Evolutionary conservation across 1,140 invertebrate species (phyloP), one percentile per base, ranked within the genome.

Genomic region (Lepidurus couesii): DNA sequence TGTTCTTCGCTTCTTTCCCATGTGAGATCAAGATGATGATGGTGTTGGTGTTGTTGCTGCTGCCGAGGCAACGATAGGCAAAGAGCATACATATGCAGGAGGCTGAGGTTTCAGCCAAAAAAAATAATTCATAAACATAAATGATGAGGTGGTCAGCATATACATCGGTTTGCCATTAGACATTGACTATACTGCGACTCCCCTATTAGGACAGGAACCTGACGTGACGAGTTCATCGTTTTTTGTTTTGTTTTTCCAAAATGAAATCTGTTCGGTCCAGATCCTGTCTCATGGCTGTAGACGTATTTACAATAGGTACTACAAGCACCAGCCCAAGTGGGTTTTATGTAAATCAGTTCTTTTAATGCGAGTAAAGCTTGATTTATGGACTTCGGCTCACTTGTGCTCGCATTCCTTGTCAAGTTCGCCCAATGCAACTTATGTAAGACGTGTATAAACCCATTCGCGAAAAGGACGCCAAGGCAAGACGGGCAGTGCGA

Each of bases 161-260:
- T 65, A 65, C 53, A 65, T 65, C 53, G 53, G 53, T 65, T 65
- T 65, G 9, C 53, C 53, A 65, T 65, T 65, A 65, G 53, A 21
- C 21, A 65, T 21, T 16, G 53, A n/a, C 53, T 65, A 65, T 65
- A 65, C 53, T 65, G 53, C 16, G 4, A 21, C 21, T 21, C 21
- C 53, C 53, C 53, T 65, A 65, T 65, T 65, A 65, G 53, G 53
- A 16, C 53, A 65, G 16, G 13, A 65, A 65, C 53, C 53, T 65
- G 53, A 65, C 53, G 53, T 65, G 53, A 65, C 53, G 53, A 65
- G 53, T 65, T 65, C 53, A 65, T 65, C 53, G 53, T 65, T 65
- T 65, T 65, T 21, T 65, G 16, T 21, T 65, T 65, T 65, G 53
- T 16, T 65, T 21, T 21, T 16, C 6, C 53, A n/a, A 13, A n/a